Evolutionary conservation across 2,797 vertebrate genomes (phyloP), one percentile per base, ranked within the genome.

Genomic region (Loris lydekkerianus): DNA sequence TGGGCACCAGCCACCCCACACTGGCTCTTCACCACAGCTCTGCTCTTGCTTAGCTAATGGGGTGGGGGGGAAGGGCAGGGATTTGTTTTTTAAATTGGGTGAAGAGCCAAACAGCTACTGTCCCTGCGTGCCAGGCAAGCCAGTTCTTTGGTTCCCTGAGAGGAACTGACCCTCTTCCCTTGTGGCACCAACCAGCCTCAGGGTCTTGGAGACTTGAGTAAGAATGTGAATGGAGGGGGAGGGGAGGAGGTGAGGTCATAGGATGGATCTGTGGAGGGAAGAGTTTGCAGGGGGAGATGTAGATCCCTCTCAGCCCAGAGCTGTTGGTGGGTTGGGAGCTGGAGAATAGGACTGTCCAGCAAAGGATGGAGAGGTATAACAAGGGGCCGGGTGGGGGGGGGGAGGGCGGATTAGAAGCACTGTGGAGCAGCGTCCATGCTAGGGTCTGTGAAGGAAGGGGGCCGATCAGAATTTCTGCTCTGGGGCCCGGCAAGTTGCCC

Each of bases 71-170:
- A 94, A 97, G 98, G 98, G 95, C 21, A 91, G 97, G 96, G 96
- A 97, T 75, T 86, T 40, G 40, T 89, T 86, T 86, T 94, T 93
- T 93, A 91, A 98, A 96, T 97, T 97, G 97, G 97, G 97, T 97
- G 91, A 98, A 91, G 98, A 98, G 98, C 98, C 97, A 96, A 93
- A 97, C 98, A 98, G 98, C 97, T 98, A 97, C 94, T 95, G 97
- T 98, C 96, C 91, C 94, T 96, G 85, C 95, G 97, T 97, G 96
- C 97, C 95, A 97, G 96, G 80, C 93, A 91, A 89, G 97, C 96
- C 95, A 93, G 96, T 98, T 94, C 86, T 95, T 93, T 85, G 85
- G 92, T 94, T 93, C 69, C 95, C 95, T 31, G 40, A 86, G 63
- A 86, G 95, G 89, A 95, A 56, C 83, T 84, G 86, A 78, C 75